These are phyloP conservation scores for Oxyteleia sp. DNA, from an alignment of 2,888 invertebrate genomes.

Conservation along the genomic window DNA sequence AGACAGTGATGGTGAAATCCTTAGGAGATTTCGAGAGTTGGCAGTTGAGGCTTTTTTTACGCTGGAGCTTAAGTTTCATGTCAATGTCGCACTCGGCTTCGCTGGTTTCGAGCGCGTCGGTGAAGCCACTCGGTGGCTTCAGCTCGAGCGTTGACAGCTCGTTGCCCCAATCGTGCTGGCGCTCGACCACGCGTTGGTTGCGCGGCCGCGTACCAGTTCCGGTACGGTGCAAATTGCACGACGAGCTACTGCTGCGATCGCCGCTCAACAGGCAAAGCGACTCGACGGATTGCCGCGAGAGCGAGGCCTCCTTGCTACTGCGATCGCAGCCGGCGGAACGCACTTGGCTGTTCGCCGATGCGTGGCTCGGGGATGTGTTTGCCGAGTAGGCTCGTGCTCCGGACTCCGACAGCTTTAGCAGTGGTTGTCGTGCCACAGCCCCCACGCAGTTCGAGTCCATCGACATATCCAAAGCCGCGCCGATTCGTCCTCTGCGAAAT, in stretches of 20 bases:
- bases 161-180: slow-evolving; percentile 83
- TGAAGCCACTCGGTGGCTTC: slow-evolving; percentile 88
- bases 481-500: slow-evolving; percentile 84
- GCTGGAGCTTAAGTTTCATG: slow-evolving; percentile 84
- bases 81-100: slow-evolving; percentile 87
- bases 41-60: slow-evolving; percentile 82
- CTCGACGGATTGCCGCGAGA: slow-evolving; percentile 82
- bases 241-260: slow-evolving; percentile 72
- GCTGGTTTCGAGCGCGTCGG: slow-evolving; percentile 85
- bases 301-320: slow-evolving; percentile 74
- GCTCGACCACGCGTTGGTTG: slow-evolving; percentile 61
- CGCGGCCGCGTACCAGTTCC: slow-evolving; percentile 60
- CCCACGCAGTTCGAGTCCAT: slow-evolving; percentile 81
- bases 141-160: slow-evolving; percentile 86
- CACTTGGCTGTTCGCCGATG: slow-evolving; percentile 74
- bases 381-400: slow-evolving; percentile 83
- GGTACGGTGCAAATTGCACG: slow-evolving; percentile 67
- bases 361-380: slow-evolving; percentile 83
- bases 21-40: slow-evolving; percentile 85
- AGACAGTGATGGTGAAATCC: slow-evolving; percentile 88
- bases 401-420: slow-evolving; percentile 82
- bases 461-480: slow-evolving; percentile 82
- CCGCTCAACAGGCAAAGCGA: slow-evolving; percentile 83
- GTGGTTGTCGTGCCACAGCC: slow-evolving; percentile 79
- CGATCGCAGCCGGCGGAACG: slow-evolving; percentile 80